phyloP scores from a whole-genome alignment of 2,113 vertebrate species.

The Rhinoderma darwinii region DNA sequence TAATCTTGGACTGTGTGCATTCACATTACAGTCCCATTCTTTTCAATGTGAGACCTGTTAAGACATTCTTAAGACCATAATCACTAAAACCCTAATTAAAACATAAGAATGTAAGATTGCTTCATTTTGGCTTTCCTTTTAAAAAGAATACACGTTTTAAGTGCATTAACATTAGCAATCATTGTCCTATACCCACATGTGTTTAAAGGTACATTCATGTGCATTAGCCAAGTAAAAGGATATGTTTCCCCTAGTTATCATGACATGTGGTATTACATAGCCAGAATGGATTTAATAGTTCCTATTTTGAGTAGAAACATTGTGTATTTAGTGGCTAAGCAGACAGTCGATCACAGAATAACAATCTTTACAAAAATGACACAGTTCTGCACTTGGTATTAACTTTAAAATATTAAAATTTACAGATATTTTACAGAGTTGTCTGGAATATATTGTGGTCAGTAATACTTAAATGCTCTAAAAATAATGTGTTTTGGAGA shows the following conservation, averaged over 20 bases:
- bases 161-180: constrained; percentile 33
- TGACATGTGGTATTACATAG: constrained; percentile 30
- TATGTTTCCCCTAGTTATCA: constrained; percentile 35
- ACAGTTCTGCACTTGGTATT: background rate
- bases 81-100: no score
- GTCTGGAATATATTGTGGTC: background rate
- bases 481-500: background rate
- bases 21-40: no score
- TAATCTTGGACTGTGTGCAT: no score
- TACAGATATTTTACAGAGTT: background rate
- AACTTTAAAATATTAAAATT: constrained; percentile 1
- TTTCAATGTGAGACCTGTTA: no score
- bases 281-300: constrained; percentile 25
- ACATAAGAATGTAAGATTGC: background rate
- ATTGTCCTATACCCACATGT: background rate
- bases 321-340: constrained; percentile 16
- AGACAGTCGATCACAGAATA: constrained; percentile 19
- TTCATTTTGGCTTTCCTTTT: background rate
- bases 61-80: no score
- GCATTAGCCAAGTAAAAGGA: constrained; percentile 22
- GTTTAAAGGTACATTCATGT: constrained; percentile 14
- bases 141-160: background rate
- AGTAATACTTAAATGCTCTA: background rate
- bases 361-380: constrained; percentile 29
- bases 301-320: background rate